Evolutionary conservation across 2,797 vertebrate genomes (phyloP).

Genomic region (Pagetopsis macropterus): DNA sequence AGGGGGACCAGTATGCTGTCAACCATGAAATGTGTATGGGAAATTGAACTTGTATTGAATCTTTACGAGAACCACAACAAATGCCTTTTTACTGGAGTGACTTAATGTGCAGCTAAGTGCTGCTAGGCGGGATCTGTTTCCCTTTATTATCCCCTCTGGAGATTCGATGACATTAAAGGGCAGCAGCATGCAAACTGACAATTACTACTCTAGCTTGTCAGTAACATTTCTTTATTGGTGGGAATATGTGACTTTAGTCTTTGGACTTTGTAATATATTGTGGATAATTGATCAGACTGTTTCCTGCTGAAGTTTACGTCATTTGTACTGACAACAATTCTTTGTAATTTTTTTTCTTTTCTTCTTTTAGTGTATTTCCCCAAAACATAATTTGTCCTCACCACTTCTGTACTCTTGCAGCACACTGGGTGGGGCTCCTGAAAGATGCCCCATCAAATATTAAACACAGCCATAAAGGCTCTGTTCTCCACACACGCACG

Average conservation of each 20-base stretch:
- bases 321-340: background rate
- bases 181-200: constrained; percentile 4
- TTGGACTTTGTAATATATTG: constrained; percentile 26
- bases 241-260: constrained; percentile 13
- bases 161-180: constrained; percentile 34
- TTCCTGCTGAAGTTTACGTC: constrained; percentile 2
- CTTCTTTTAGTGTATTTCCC: constrained; percentile 2
- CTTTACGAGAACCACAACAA: constrained; percentile 47
- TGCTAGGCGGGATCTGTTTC: constrained; percentile 19
- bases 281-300: background rate
- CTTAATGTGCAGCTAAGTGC: constrained; percentile 25
- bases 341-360: constrained; percentile 11
- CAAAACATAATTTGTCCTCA: background rate
- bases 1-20: constrained; percentile 42
- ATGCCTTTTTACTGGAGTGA: constrained; percentile 24
- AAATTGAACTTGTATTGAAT: constrained; percentile 46
- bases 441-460: constrained; percentile 74
- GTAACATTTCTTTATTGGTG: background rate
- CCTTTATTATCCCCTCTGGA: constrained; percentile 41
- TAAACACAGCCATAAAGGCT: constrained; percentile 57
- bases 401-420: constrained; percentile 13
- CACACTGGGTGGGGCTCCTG: constrained; percentile 36
- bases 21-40: constrained; percentile 52
- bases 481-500: constrained; percentile 55
- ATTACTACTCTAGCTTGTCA: constrained; percentile 37